phyloP scores from a whole-genome alignment of 2,888 invertebrate genomes.

The Eupithecia insigniata region DNA sequence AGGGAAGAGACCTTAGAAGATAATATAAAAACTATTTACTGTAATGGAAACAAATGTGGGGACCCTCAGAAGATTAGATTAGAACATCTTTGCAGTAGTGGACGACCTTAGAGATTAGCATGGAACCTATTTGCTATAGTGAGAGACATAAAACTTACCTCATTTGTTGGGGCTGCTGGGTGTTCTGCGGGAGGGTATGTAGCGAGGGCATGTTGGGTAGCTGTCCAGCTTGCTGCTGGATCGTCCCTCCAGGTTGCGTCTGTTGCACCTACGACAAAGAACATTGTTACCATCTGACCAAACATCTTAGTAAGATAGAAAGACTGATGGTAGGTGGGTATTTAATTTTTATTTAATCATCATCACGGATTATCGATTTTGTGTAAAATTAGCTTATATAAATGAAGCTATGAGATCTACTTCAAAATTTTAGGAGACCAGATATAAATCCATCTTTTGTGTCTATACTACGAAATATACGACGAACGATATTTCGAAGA shows the following conservation, averaged over 20 bases:
- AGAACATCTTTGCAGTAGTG: background rate
- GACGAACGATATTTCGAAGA: too few species aligned
- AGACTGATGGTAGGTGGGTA: too few species aligned
- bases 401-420: too few species aligned
- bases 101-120: background rate
- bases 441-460: too few species aligned
- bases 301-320: background rate
- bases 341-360: too few species aligned
- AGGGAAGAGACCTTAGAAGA: too few species aligned
- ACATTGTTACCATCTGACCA: background rate
- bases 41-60: background rate
- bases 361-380: too few species aligned
- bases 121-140: background rate
- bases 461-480: too few species aligned
- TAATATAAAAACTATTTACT: background rate
- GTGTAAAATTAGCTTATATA: too few species aligned
- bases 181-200: conserved; percentile 85
- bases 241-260: conserved; percentile 71
- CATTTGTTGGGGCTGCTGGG: conserved; percentile 84
- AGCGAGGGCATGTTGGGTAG: conserved; percentile 89
- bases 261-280: conserved; percentile 60
- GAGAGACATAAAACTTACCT: background rate
- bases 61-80: background rate
- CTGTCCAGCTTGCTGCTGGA: conserved; percentile 54
- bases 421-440: too few species aligned